Percentiles rank a stretch among this genome's conserved stretches.
These are phyloP conservation scores for Oasisia sp. DNA, from an alignment of 2,888 invertebrate species.

Conservation along the genomic window DNA sequence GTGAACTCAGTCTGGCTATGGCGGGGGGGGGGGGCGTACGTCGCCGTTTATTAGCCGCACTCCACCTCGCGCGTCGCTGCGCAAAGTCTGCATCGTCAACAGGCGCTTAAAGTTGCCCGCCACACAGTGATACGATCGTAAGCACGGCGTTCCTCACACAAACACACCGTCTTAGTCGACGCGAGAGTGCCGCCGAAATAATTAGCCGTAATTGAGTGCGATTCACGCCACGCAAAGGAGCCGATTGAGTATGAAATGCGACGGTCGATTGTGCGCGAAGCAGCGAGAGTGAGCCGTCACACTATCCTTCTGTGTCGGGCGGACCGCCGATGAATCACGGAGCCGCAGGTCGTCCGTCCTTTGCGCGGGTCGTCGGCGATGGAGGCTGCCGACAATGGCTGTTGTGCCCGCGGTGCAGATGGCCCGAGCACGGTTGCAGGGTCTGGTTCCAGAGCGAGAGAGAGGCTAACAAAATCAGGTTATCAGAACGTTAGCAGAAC, in stretches of 20 bases:
- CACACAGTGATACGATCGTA: slow-evolving; percentile 6
- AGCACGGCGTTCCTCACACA: neutral
- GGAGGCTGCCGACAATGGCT: neutral
- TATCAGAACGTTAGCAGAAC: too few species aligned
- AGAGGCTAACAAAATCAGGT: too few species aligned
- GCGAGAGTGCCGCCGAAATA: neutral
- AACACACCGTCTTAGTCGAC: neutral
- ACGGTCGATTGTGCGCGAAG: neutral
- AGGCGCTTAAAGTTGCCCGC: slow-evolving; percentile 4
- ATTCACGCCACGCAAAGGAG: neutral
- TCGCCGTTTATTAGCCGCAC: too few species aligned
- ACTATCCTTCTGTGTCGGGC: neutral
- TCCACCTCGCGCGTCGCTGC: neutral
- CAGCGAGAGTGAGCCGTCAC: neutral
- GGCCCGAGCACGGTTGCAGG: neutral
- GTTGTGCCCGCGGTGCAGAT: neutral
- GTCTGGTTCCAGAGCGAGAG: neutral
- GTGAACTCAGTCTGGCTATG: too few species aligned
- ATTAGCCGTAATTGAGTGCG: slow-evolving; percentile 17
- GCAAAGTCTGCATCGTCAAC: neutral
- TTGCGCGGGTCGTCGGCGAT: neutral
- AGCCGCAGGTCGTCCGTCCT: neutral
- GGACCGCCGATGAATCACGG: neutral
- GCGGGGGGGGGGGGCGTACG: too few species aligned
- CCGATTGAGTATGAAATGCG: slow-evolving; percentile 3